Conservation (phyloP, 2,888 invertebrate genomes). For the Epirrhoe alternata region DNA sequence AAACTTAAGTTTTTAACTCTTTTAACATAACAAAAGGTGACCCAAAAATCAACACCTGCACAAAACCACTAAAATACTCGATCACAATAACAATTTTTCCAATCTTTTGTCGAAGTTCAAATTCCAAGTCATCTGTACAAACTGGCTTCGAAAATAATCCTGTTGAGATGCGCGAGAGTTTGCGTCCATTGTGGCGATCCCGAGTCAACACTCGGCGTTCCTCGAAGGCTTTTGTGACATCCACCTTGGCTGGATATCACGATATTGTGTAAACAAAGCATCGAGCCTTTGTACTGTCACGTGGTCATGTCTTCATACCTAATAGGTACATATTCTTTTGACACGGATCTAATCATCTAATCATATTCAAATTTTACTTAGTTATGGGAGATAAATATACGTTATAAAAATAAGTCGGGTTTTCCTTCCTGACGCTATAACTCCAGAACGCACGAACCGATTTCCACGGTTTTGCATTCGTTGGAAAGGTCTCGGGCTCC, state of each 20-base stretch:
- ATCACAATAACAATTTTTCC: slow-evolving; percentile 40
- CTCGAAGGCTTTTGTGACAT: slow-evolving; percentile 71
- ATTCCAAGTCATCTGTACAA: slow-evolving; percentile 74
- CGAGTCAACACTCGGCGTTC: slow-evolving; percentile 79
- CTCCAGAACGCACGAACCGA: no score
- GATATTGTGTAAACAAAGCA: slow-evolving; percentile 32
- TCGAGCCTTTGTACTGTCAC: slow-evolving; percentile 18
- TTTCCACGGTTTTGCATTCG: no score
- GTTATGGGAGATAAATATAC: no score
- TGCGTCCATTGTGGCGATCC: slow-evolving; percentile 73
- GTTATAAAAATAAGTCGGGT: no score
- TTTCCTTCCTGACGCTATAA: no score
- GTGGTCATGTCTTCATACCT: slow-evolving; percentile 4
- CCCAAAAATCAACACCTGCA: slow-evolving; percentile 45
- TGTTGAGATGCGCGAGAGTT: slow-evolving; percentile 67
- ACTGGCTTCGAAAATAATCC: slow-evolving; percentile 72
- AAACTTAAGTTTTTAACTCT: slow-evolving; percentile 3
- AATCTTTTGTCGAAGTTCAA: slow-evolving; percentile 46
- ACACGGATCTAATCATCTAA: no score
- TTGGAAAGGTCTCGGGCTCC: no score
- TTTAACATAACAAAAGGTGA: slow-evolving; percentile 32
- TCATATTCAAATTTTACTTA: no score
- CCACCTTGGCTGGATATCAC: slow-evolving; percentile 61
- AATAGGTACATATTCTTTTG: no score
- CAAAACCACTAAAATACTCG: slow-evolving; percentile 46